Evolutionary conservation across 2,888 invertebrate genomes (phyloP).

Genomic region (Monoplex corrugatus): DNA sequence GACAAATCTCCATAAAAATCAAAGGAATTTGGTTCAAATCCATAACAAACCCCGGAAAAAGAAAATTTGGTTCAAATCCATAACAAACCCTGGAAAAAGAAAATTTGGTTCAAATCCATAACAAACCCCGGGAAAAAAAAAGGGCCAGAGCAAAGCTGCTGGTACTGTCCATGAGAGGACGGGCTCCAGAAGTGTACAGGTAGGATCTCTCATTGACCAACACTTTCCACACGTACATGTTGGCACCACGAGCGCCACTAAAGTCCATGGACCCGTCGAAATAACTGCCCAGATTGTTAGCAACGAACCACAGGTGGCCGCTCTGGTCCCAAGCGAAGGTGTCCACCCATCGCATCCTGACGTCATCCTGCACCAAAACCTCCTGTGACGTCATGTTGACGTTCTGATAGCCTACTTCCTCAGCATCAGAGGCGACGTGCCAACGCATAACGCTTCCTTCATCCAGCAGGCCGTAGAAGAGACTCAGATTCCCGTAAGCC

Average conservation of each 20-base stretch:
- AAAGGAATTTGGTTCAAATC: too few species aligned
- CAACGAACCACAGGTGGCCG: slow-evolving; percentile 72
- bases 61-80: too few species aligned
- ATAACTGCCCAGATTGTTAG: slow-evolving; percentile 65
- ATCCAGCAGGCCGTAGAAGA: slow-evolving; percentile 67
- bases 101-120: too few species aligned
- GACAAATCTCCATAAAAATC: too few species aligned
- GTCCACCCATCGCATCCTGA: slow-evolving; percentile 70
- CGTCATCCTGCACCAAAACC: slow-evolving; percentile 53
- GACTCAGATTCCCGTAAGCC: slow-evolving; percentile 63
- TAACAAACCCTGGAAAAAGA: too few species aligned
- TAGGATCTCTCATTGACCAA: slow-evolving; percentile 57
- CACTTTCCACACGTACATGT: slow-evolving; percentile 59
- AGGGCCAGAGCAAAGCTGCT: too few species aligned
- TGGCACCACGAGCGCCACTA: slow-evolving; percentile 27
- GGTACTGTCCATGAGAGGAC: too few species aligned
- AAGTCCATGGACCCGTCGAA: slow-evolving; percentile 53
- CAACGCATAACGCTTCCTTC: slow-evolving; percentile 67
- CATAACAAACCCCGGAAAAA: too few species aligned
- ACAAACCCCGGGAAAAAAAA: too few species aligned
- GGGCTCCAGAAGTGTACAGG: slow-evolving; percentile 28
- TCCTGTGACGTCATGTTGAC: slow-evolving; percentile 57
- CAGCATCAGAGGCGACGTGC: slow-evolving; percentile 60
- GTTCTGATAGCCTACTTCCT: slow-evolving; percentile 56
- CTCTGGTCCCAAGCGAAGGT: slow-evolving; percentile 64